A percentile compares a stretch with the other conserved stretches of the same genome.
Conservation (phyloP, 2,888 invertebrate species). For the Mesorhabditis belari region DNA sequence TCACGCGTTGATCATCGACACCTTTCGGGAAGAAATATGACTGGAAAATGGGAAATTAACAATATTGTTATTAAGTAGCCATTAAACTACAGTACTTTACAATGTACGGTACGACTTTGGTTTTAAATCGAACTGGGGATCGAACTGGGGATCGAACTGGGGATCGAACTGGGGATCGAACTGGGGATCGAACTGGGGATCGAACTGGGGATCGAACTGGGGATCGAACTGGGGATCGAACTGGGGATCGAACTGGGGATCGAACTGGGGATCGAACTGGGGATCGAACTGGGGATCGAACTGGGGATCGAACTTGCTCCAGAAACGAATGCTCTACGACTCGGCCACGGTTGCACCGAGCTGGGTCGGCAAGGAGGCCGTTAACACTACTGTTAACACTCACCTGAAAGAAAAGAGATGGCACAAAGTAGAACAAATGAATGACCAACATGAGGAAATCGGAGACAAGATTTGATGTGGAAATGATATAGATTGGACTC, state of each 20-base stretch:
- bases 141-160: too few species aligned
- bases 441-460: conserved; percentile 17
- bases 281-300: too few species aligned
- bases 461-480: conserved; percentile 16
- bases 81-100: background rate
- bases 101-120: background rate
- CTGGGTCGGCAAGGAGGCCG: conserved; percentile 2
- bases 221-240: too few species aligned
- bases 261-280: too few species aligned
- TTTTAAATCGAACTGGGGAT: too few species aligned
- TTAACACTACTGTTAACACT: background rate
- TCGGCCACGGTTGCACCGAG: too few species aligned
- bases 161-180: too few species aligned
- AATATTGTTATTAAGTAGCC: background rate
- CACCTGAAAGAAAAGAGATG: conserved; percentile 12
- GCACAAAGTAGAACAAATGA: conserved; percentile 16
- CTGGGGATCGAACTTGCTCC: too few species aligned
- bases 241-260: too few species aligned
- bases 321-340: too few species aligned
- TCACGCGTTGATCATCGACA: background rate
- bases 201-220: too few species aligned
- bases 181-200: too few species aligned
- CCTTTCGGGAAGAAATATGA: conserved; percentile 13
- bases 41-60: conserved; percentile 3
- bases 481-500: conserved; percentile 23